phyloP scores from a whole-genome alignment of 2,888 invertebrate genomes.

The Caenorhabditis uteleia region DNA sequence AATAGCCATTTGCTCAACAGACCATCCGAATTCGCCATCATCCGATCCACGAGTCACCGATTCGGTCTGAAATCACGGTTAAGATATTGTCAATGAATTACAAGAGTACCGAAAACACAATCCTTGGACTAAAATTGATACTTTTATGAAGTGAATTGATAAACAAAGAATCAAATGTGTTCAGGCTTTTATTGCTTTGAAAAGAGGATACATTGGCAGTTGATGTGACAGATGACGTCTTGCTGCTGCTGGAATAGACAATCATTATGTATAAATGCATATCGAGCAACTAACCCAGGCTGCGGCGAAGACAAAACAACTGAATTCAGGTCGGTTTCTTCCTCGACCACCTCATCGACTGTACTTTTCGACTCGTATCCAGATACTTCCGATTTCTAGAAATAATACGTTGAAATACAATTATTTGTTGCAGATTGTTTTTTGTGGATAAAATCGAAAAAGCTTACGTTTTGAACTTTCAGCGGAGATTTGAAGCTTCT shows the following conservation, averaged over 20 bases:
- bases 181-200: slow-evolving; percentile 20
- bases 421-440: too few relatives aligned
- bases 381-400: slow-evolving; percentile 2
- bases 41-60: slow-evolving; percentile 4
- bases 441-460: too few relatives aligned
- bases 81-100: not conserved
- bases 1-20: slow-evolving; percentile 42
- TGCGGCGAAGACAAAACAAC: too few relatives aligned
- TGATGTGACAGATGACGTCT: not conserved
- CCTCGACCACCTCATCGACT: too few relatives aligned
- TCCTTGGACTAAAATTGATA: slow-evolving; percentile 30
- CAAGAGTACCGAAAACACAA: slow-evolving; percentile 20
- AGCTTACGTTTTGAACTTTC: not conserved
- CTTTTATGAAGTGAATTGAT: slow-evolving; percentile 30
- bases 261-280: too few relatives aligned
- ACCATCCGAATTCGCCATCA: slow-evolving; percentile 34
- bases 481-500: slow-evolving; percentile 11
- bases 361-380: slow-evolving; percentile 19
- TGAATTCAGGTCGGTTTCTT: too few relatives aligned
- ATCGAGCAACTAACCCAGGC: too few relatives aligned
- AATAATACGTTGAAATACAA: too few relatives aligned
- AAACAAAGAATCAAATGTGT: slow-evolving; percentile 28
- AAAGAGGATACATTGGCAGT: slow-evolving; percentile 33
- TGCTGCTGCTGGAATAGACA: slow-evolving; percentile 12
- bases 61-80: not conserved